Base-by-base conservation (phyloP, 2,797 vertebrate species). In the Tarsius wallacei region DNA sequence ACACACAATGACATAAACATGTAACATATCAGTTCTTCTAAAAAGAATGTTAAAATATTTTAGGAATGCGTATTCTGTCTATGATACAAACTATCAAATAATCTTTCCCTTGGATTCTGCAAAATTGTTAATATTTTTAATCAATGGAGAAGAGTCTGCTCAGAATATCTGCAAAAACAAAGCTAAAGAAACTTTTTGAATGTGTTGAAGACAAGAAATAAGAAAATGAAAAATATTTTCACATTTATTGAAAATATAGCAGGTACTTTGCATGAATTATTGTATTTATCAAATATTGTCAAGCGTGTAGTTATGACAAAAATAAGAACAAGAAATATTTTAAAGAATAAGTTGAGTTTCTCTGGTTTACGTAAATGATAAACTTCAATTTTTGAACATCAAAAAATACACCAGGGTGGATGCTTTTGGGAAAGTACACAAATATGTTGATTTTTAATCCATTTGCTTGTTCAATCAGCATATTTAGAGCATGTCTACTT, bases 231-330 rank as follows among this genome's bases (percentile, higher is more conserved):
- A 90, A 47, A 59, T 94, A 93, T 68, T 98, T 96, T 92, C 57
- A 80, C 96, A 96, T 97, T 92, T 97, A 31, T n/a, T 97, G 88
- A 90, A 96, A 96, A 63, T 42, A 77, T 47, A 77, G 88, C 59
- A 95, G 17, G 63, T 87, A 73, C 49, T 98, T 97, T 97, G 68
- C 42, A 96, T 68, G 59, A 87, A 77, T 90, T 66, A 95, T 89
- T 93, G 73, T 94, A 94, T 95, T 97, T 96, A 94, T 70, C 89
- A 96, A 93, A 97, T 87, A 93, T 85, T 97, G 80, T 91, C 82
- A 94, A 74, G 61, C 80, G 1, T 91, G 83, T 93, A 59, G 63
- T 90, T 47, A 92, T 77, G 64, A 89, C 28, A 19, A 71, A 33
- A 90, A 94, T 73, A 74, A 85, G 10, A 90, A 82, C 5, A 47